Conservation (phyloP, 2,797 vertebrate genomes). For the Crocidura indochinensis region DNA sequence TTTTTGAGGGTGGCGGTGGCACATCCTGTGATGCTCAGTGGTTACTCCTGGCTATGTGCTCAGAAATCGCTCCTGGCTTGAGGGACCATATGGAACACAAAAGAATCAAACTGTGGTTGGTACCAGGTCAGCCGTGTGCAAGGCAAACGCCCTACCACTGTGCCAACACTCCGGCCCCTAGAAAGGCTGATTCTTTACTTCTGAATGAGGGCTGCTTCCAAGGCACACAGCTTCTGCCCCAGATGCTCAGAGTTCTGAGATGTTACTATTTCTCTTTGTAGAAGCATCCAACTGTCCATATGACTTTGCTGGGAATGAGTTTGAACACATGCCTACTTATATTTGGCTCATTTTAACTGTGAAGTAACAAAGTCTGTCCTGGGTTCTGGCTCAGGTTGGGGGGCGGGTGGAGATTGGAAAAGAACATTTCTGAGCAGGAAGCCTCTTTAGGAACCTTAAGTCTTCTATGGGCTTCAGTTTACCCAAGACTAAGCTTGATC, state of each 20-base stretch:
- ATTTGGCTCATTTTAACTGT: background rate
- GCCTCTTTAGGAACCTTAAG: background rate
- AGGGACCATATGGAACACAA: too few relatives aligned
- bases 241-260: background rate
- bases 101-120: too few relatives aligned
- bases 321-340: background rate
- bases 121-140: too few relatives aligned
- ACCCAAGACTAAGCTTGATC: background rate
- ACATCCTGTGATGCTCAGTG: too few relatives aligned
- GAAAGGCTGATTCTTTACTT: background rate
- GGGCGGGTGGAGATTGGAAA: slow-evolving; percentile 17
- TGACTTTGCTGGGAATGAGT: background rate
- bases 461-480: background rate
- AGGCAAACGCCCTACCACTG: too few relatives aligned
- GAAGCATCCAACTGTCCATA: background rate
- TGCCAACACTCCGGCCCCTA: background rate
- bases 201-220: background rate
- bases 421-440: slow-evolving; percentile 26
- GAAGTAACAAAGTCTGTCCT: slow-evolving; percentile 25
- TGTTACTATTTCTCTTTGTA: background rate
- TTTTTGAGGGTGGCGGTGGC: too few relatives aligned
- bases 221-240: background rate
- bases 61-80: too few relatives aligned
- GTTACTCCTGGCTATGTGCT: too few relatives aligned
- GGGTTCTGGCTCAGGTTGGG: background rate